Base-by-base conservation (phyloP, 2,797 vertebrate species). In the Numenius phaeopus region DNA sequence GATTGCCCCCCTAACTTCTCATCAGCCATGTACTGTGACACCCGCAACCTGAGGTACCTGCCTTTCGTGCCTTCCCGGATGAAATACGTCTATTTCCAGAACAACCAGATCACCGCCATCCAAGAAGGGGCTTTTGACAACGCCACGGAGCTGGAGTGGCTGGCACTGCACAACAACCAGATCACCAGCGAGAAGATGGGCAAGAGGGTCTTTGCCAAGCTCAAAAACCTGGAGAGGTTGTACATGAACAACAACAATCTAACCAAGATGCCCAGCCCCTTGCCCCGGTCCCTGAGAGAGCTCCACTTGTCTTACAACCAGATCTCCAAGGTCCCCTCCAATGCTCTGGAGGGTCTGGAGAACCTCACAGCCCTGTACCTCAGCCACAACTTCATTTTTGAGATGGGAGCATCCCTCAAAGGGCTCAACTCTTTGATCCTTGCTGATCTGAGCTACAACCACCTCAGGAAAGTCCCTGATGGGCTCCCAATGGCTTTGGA, bases 211-310 rank as follows among this genome's bases (percentile, higher is more conserved):
- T 99, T 99, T 59, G 97, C 98, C 91, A 99, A 98, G 96, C 94
- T 99, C 97, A 95, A 72, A 62, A 96, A 76, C 54, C 93, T 99
- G 81, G 98, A 99, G 96, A 99, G 99, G 87, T 94, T 99, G 30
- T 99, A 99, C 97, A 96, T 99, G 78, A 99, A 99, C 70, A 98
- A 99, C 98, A 99, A 99, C 98, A 99, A 99, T 95, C 96, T 99
- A 91, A 99, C 98, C 49, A 97, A 98, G 82, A 96, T 99, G 89
- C 99, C 99, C 5, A 49, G 98, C 37, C 99, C 98, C 9, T 98
- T 99, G 95, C 99, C 99, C 7, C 98, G 97, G 11, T 98, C 99
- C 9, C 98, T 99, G 46, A 96, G 97, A 14, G 99, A 99, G 96
- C 98, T 99, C 64, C 99, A 99, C 40, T 98, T 99, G 11, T 98